These are phyloP conservation scores for Parazoanthus swiftii DNA, from an alignment of 92 coral and sea anemone genomes.

Conservation along the genomic window DNA sequence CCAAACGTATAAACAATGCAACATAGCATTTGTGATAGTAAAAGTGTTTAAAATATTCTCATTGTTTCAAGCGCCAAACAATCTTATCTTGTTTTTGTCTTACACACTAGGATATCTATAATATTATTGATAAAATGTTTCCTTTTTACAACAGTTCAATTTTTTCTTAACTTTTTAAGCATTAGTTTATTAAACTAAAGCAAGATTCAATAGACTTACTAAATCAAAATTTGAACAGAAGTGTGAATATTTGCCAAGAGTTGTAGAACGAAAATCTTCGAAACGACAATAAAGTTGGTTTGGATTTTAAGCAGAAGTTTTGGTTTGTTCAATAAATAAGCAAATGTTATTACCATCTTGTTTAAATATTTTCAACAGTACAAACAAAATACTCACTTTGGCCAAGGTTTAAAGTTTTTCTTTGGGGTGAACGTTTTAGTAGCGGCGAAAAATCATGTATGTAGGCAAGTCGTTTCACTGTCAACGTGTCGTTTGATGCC, in stretches of 20 bases:
- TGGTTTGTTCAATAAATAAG: background rate
- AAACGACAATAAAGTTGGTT: background rate
- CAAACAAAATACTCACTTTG: slow-evolving; percentile 31
- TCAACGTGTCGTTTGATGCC: slow-evolving; percentile 29
- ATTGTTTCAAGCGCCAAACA: background rate
- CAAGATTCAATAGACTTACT: background rate
- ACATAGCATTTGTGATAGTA: background rate
- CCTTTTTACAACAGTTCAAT: background rate
- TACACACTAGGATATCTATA: background rate
- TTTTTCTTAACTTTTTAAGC: background rate
- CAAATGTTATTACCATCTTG: background rate
- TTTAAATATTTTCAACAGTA: background rate
- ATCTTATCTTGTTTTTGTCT: background rate
- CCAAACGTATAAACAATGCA: background rate
- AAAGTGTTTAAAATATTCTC: background rate
- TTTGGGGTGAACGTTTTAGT: slow-evolving; percentile 14
- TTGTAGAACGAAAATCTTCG: background rate
- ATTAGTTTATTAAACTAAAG: background rate
- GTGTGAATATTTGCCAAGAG: background rate
- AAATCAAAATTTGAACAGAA: background rate
- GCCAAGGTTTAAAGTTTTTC: background rate
- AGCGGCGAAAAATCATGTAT: background rate
- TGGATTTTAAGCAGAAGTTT: background rate
- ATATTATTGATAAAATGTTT: background rate
- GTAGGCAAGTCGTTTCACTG: background rate